Conservation (phyloP, 2,113 vertebrate species). For the Otis tarda region DNA sequence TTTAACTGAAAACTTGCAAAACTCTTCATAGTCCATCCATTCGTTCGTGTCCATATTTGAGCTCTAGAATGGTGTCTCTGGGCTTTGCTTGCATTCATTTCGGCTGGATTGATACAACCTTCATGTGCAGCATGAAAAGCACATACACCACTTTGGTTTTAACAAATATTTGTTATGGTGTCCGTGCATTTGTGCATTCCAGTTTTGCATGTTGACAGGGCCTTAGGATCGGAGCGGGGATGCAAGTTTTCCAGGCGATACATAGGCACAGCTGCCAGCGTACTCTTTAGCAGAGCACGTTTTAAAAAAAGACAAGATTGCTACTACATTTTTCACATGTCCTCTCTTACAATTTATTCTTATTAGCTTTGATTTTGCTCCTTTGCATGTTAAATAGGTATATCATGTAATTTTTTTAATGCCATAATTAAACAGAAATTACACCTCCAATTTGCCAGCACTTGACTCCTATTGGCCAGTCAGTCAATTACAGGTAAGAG, state of each 20-base stretch:
- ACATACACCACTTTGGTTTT: not conserved
- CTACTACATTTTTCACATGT: not conserved
- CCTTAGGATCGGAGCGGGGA: not conserved
- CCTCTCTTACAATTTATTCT: constrained; percentile 13
- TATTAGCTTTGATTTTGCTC: constrained; percentile 55
- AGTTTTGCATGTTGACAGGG: not conserved
- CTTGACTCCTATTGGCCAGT: constrained; percentile 64
- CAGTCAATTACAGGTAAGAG: constrained; percentile 67
- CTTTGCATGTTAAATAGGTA: constrained; percentile 56
- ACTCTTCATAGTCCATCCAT: not conserved
- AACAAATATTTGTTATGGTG: not conserved
- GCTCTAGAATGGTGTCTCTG: not conserved
- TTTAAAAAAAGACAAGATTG: not conserved
- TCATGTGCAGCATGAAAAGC: not conserved
- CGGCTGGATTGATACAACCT: not conserved
- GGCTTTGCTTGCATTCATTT: not conserved
- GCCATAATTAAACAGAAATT: constrained; percentile 62
- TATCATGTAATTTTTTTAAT: constrained; percentile 54
- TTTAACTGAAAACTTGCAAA: not conserved
- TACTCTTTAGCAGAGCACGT: not conserved
- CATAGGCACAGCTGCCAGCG: not conserved
- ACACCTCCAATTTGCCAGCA: constrained; percentile 54
- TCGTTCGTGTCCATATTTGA: not conserved
- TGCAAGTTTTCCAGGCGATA: not conserved
- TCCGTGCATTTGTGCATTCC: not conserved